Evolutionary conservation across 2,888 invertebrate species (phyloP).

Genomic region (Polydrusus pterygomalis): DNA sequence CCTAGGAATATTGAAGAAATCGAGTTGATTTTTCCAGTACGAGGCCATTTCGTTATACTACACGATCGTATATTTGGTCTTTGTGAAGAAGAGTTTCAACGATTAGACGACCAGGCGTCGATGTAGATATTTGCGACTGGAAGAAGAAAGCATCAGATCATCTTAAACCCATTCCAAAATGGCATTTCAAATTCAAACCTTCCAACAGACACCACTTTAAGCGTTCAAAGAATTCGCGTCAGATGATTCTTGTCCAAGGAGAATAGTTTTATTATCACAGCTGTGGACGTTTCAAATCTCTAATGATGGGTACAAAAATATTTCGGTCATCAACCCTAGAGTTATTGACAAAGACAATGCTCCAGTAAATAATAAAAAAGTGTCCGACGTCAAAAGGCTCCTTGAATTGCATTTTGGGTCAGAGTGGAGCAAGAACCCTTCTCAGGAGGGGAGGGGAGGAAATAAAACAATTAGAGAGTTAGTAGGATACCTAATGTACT

Average conservation of each 20-base stretch:
- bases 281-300: slow-evolving; percentile 15
- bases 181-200: slow-evolving; percentile 23
- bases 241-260: slow-evolving; percentile 10
- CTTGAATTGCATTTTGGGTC: slow-evolving; percentile 18
- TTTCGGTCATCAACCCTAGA: not conserved
- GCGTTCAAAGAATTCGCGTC: slow-evolving; percentile 11
- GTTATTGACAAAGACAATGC: slow-evolving; percentile 14
- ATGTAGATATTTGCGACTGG: not conserved
- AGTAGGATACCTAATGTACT: too few relatives aligned
- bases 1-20: too few relatives aligned
- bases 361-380: slow-evolving; percentile 11
- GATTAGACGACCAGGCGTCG: not conserved
- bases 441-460: too few relatives aligned
- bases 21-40: too few relatives aligned
- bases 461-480: too few relatives aligned
- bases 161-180: slow-evolving; percentile 18
- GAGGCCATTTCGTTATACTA: too few relatives aligned
- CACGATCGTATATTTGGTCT: too few relatives aligned
- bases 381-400: slow-evolving; percentile 5
- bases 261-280: slow-evolving; percentile 5
- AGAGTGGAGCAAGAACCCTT: not conserved
- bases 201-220: slow-evolving; percentile 14
- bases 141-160: slow-evolving; percentile 8
- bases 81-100: too few relatives aligned
- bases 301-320: slow-evolving; percentile 6